Evolutionary conservation across 2,113 vertebrate genomes (phyloP).

Genomic region (Chaetodon trifascialis): DNA sequence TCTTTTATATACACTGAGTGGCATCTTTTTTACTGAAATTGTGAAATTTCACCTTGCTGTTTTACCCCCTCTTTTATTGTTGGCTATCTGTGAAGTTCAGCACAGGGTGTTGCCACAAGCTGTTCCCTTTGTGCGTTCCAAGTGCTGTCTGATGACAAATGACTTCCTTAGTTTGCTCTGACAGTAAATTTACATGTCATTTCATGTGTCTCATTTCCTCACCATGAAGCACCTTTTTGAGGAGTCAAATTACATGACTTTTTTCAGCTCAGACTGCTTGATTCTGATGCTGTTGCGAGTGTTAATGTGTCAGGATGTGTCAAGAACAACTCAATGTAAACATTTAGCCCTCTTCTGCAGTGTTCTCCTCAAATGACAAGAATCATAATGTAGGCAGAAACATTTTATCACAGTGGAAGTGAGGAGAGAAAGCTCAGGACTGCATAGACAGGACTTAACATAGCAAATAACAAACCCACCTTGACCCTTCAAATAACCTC

Average conservation of each 20-base stretch:
- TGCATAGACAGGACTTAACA: conserved; percentile 42
- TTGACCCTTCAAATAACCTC: conserved; percentile 75
- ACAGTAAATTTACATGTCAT: conserved; percentile 72
- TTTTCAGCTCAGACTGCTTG: not conserved
- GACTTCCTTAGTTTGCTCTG: conserved; percentile 68
- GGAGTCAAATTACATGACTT: conserved; percentile 13
- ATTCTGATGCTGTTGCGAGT: conserved; percentile 37
- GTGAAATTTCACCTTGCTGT: conserved; percentile 85
- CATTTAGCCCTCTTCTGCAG: conserved; percentile 38
- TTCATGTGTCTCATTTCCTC: conserved; percentile 57
- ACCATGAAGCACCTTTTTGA: conserved; percentile 46
- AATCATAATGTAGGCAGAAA: conserved; percentile 47
- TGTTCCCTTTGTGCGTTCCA: conserved; percentile 72
- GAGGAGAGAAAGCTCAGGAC: conserved; percentile 42
- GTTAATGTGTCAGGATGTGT: conserved; percentile 40
- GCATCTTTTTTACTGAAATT: conserved; percentile 79
- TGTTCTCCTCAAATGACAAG: conserved; percentile 47
- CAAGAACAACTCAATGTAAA: conserved; percentile 35
- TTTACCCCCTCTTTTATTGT: conserved; percentile 73
- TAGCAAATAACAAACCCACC: conserved; percentile 61
- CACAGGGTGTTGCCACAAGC: conserved; percentile 76
- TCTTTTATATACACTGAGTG: conserved; percentile 69
- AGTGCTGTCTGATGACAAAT: conserved; percentile 73
- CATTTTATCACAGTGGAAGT: conserved; percentile 58
- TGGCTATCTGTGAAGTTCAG: conserved; percentile 74